Conservation (phyloP, 2,113 vertebrate species). For the Podarcis cretensis region DNA sequence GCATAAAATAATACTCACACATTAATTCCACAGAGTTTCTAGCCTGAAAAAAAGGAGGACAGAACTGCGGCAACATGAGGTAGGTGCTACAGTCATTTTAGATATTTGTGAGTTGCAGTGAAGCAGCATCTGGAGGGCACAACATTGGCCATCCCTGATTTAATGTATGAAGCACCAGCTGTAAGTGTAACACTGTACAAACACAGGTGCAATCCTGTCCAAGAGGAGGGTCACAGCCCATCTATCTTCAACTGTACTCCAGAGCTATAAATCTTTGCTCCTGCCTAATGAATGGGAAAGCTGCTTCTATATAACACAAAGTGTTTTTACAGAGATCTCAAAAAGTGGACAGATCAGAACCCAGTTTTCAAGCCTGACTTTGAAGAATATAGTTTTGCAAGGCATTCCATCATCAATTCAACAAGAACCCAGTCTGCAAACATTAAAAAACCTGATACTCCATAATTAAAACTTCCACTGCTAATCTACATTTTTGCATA, state of each 20-base stretch:
- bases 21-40: background rate
- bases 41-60: background rate
- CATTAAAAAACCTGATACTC: background rate
- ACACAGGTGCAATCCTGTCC: background rate
- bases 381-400: background rate
- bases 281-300: background rate
- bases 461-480: background rate
- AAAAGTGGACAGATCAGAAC: background rate
- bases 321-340: background rate
- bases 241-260: background rate
- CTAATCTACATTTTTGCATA: background rate
- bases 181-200: background rate
- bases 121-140: too few relatives aligned
- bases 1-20: background rate
- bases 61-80: background rate
- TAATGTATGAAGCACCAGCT: background rate
- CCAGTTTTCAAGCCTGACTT: background rate
- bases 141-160: background rate
- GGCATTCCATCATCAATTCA: background rate
- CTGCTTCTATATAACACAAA: background rate
- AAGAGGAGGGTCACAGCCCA: background rate
- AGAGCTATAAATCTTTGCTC: background rate
- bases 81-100: background rate
- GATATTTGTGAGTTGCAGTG: too few relatives aligned
- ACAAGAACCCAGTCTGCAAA: background rate